Conservation (phyloP, 2,888 invertebrate species). For the Tenthredo mesomela region DNA sequence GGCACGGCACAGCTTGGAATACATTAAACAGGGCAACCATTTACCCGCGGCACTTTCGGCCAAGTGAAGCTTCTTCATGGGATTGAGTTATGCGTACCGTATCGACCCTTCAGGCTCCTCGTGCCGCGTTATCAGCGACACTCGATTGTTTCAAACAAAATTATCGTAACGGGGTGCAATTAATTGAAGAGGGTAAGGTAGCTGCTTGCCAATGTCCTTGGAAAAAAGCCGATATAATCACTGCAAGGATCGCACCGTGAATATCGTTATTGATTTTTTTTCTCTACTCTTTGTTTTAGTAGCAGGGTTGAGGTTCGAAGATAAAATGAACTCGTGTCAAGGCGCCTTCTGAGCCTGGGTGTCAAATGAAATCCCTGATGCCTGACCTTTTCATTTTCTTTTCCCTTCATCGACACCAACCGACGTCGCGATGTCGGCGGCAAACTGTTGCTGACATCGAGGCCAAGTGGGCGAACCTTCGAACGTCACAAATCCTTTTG, state of each 20-base stretch:
- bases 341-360: neutral
- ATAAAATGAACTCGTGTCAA: slow-evolving; percentile 12
- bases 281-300: slow-evolving; percentile 13
- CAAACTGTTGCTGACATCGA: slow-evolving; percentile 50
- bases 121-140: slow-evolving; percentile 9
- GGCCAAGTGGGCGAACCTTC: slow-evolving; percentile 41
- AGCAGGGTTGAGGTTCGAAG: neutral
- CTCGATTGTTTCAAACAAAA: slow-evolving; percentile 35
- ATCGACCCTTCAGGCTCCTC: slow-evolving; percentile 35
- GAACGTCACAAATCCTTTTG: slow-evolving; percentile 42
- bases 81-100: slow-evolving; percentile 40
- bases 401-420: slow-evolving; percentile 27
- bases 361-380: slow-evolving; percentile 39
- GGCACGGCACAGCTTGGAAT: slow-evolving; percentile 8
- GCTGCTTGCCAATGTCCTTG: neutral
- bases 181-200: slow-evolving; percentile 23
- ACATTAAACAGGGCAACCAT: slow-evolving; percentile 22
- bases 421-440: slow-evolving; percentile 36
- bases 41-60: slow-evolving; percentile 26
- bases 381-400: slow-evolving; percentile 36
- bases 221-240: neutral
- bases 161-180: neutral
- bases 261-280: slow-evolving; percentile 20
- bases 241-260: neutral
- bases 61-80: slow-evolving; percentile 29